Evolutionary conservation across 2,888 invertebrate genomes (phyloP).

Genomic region (Pinctada fucata): DNA sequence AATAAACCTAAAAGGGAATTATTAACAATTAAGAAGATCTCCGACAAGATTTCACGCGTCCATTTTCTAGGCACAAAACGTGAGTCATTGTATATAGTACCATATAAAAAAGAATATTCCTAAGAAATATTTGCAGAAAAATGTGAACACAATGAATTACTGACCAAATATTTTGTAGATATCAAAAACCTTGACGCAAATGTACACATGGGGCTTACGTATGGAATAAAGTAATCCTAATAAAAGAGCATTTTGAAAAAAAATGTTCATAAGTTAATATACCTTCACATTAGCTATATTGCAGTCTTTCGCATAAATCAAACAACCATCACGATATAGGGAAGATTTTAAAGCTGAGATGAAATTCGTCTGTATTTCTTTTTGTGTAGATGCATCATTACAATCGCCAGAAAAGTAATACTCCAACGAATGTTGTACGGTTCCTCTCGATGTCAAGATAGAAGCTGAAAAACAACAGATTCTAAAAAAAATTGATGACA

Average conservation of each 20-base stretch:
- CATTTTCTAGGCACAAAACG: too few species aligned
- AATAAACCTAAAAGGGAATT: background rate
- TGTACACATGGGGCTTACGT: too few species aligned
- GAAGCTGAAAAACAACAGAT: background rate
- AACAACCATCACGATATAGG: constrained; percentile 11
- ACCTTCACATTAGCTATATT: constrained; percentile 28
- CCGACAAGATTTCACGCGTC: too few species aligned
- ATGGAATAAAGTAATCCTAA: too few species aligned
- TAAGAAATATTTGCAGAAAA: too few species aligned
- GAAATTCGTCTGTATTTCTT: constrained; percentile 22
- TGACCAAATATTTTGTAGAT: too few species aligned
- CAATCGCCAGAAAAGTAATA: constrained; percentile 31
- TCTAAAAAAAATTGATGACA: too few species aligned
- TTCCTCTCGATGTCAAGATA: background rate
- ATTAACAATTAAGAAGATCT: too few species aligned
- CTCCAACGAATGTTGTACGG: background rate
- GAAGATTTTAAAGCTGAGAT: constrained; percentile 9
- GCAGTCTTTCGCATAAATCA: constrained; percentile 15
- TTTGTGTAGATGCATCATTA: background rate
- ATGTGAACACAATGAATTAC: background rate
- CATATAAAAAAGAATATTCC: too few species aligned
- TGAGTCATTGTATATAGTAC: too few species aligned
- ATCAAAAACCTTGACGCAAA: too few species aligned
- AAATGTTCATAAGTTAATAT: background rate
- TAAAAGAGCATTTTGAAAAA: too few species aligned